Conservation (phyloP, 2,888 invertebrate species). For the Epistrophe eligans region DNA sequence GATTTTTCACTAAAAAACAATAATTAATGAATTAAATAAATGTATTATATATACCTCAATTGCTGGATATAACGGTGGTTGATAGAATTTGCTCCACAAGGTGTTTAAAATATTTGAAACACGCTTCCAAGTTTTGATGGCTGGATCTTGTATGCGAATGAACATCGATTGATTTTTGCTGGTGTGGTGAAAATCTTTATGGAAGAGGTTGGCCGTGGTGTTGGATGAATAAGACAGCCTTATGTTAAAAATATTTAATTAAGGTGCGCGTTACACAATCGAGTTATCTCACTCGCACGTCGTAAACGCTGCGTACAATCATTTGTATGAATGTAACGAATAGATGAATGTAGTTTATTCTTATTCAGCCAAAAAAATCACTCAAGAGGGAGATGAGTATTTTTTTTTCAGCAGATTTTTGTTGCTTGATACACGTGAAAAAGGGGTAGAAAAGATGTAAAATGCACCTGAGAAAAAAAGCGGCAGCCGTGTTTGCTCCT, state of each 20-base stretch:
- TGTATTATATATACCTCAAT: constrained; percentile 80
- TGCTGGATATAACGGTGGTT: constrained; percentile 77
- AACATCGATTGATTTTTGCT: constrained; percentile 79
- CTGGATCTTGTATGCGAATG: constrained; percentile 87
- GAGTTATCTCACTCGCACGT: constrained; percentile 61
- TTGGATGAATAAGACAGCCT: constrained; percentile 12
- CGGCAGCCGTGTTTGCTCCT: constrained; percentile 34
- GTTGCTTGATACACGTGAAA: constrained; percentile 5
- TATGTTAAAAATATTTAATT: not conserved
- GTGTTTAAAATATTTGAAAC: constrained; percentile 86
- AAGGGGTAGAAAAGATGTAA: constrained; percentile 33
- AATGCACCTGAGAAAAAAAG: constrained; percentile 68
- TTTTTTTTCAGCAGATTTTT: not conserved
- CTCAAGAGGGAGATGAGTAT: not conserved
- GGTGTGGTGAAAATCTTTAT: constrained; percentile 59
- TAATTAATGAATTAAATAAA: not conserved
- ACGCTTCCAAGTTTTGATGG: constrained; percentile 89
- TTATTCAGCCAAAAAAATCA: constrained; percentile 9
- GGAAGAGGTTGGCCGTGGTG: constrained; percentile 51
- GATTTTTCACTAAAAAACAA: constrained; percentile 44
- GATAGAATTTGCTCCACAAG: constrained; percentile 86
- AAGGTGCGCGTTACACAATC: not conserved
- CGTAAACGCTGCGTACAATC: constrained; percentile 34
- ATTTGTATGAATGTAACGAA: constrained; percentile 46
- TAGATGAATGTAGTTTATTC: constrained; percentile 26